Evolutionary conservation across 2,113 vertebrate genomes (phyloP).

Genomic region (Shinisaurus crocodilurus): DNA sequence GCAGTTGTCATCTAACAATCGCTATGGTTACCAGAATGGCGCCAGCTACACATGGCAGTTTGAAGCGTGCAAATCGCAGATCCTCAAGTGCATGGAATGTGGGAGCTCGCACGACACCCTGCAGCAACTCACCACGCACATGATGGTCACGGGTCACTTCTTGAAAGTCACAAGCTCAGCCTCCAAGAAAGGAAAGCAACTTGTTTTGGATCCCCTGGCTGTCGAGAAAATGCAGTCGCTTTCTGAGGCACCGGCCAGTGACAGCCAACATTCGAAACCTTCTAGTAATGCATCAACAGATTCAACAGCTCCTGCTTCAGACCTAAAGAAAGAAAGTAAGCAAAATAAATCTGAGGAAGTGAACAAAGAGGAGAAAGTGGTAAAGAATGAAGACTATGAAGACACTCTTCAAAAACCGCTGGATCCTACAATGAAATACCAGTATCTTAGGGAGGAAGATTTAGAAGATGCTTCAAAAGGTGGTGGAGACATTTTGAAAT

Average conservation of each 20-base stretch:
- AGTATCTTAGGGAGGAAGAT: slow-evolving; percentile 96
- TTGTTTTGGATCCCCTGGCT: slow-evolving; percentile 92
- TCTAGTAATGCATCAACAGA: slow-evolving; percentile 82
- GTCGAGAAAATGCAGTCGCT: slow-evolving; percentile 95
- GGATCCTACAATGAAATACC: slow-evolving; percentile 90
- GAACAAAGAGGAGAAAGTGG: slow-evolving; percentile 77
- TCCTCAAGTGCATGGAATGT: slow-evolving; percentile 98
- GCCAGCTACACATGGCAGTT: slow-evolving; percentile 99
- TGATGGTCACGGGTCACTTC: slow-evolving; percentile 99
- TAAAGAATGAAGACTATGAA: slow-evolving; percentile 87
- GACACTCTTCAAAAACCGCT: slow-evolving; percentile 85
- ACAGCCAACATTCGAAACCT: slow-evolving; percentile 78
- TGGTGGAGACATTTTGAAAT: slow-evolving; percentile 97
- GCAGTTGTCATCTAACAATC: slow-evolving; percentile 87
- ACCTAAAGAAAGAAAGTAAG: slow-evolving; percentile 85
- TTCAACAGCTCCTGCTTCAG: slow-evolving; percentile 73
- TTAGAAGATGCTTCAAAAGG: slow-evolving; percentile 92
- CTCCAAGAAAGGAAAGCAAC: slow-evolving; percentile 97
- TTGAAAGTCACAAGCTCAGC: slow-evolving; percentile 98
- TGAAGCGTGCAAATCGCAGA: slow-evolving; percentile 98
- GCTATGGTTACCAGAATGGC: slow-evolving; percentile 96
- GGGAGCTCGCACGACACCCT: slow-evolving; percentile 97
- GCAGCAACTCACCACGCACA: slow-evolving; percentile 97
- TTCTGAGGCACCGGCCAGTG: slow-evolving; percentile 82
- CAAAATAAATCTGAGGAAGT: slow-evolving; percentile 79